Base-by-base conservation (phyloP, 2,797 vertebrate species). In the Silurus aristotelis region DNA sequence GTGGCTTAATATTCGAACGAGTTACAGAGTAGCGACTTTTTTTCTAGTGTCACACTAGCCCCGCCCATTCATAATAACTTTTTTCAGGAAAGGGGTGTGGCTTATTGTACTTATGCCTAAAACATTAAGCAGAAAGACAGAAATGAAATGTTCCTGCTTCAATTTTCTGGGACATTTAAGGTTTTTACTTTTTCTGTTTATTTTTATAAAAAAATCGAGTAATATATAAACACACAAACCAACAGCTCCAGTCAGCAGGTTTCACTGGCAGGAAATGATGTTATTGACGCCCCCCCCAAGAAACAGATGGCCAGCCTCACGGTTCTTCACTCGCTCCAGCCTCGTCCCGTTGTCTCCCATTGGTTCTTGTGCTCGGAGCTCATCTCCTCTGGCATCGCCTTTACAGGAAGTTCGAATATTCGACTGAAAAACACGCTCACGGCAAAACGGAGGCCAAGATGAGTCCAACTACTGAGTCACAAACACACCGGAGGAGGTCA, bases 301-400 rank as follows among this genome's bases (percentile, higher is more conserved):
- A 83, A 75, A 90, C 94, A 95, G 94, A 95, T 95, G 94, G 94
- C 82, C 48, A 79, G 83, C 82, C 52, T 89, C 84, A 55, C 48
- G 0, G 17, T 48, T 38, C 56, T 77, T 55, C 14, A 12, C 55
- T 80, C 25, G 6, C 75, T 82, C 31, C 52, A 60, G 84, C 67
- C 64, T 79, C 0, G 22, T 56, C 43, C 84, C 83, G 38, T 75
- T 70, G 67, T 64, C 63, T 70, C 83, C 80, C 60, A 22, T 52
- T 61, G 77, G 66, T 86, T 81, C 17, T 46, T 25, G 19, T 55
- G 0, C 12, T 67, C 60, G 22, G 63, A 67, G 73, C 80, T 76
- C 71, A 56, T 82, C 55, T 80, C 46, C 83, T 67, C 66, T 55
- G 27, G 79, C n/a, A 48, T 31, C 60, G 17, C 81, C 66, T 17